Evolutionary conservation across 2,888 invertebrate genomes (phyloP), one percentile per base, ranked within the genome.

Genomic region (Callyntrura sp.): DNA sequence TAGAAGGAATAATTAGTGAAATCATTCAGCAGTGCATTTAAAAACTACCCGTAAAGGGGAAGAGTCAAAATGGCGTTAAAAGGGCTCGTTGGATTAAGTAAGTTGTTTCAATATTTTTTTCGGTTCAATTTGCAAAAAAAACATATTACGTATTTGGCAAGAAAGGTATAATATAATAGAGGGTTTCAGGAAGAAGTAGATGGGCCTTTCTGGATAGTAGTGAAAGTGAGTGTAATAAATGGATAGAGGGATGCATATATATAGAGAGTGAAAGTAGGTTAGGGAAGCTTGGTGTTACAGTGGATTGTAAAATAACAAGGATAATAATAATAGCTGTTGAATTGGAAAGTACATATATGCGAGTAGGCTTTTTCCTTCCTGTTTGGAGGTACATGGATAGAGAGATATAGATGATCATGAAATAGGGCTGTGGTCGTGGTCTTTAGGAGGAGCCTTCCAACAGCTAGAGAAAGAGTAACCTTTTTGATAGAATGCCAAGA

Each of bases 11-110:
- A n/a, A n/a, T n/a, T n/a, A n/a, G n/a, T n/a, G n/a, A 20, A 28
- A 28, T 70, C 17, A 70, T 23, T 70, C 17, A 70, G 35, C n/a
- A 78, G 83, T 65, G 65, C 51, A 78, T 62, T 78, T 84, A 76
- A 84, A 17, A 28, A 43, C 14, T 17, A 35, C 11, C 17, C n/a
- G 17, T n/a, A n/a, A 35, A 17, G 43, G 43, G 68, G n/a, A 20
- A n/a, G n/a, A n/a, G n/a, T n/a, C n/a, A 96, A 96, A 95, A 98
- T 98, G 97, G 97, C 97, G 95, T 96, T 98, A 94, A 98, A 98
- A 96, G 96, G 96, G 94, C 96, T 97, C 95, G 97, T 98, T 94
- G 97, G 97, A 93, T 97, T 97, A 95, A 98, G 97, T 97, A 95
- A 97, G 97, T 97, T 94, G 25, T n/a, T n/a, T n/a, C n/a, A n/a